Evolutionary conservation across 2,888 invertebrate species (phyloP).

Genomic region (Rhorus exstirpatorius): DNA sequence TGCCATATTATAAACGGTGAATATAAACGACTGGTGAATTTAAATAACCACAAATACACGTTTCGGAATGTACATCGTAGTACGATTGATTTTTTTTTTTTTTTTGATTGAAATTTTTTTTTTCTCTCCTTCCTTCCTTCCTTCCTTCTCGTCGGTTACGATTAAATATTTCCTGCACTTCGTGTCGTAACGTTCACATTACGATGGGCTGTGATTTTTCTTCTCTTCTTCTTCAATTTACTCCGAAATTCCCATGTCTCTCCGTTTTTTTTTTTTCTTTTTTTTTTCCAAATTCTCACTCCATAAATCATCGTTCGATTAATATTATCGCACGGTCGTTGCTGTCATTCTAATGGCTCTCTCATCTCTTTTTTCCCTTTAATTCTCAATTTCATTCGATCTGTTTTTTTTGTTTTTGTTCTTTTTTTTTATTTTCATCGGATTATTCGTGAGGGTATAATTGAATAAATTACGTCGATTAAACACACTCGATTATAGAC

Average conservation of each 20-base stretch:
- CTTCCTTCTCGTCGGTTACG: constrained; percentile 34
- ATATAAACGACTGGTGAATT: constrained; percentile 70
- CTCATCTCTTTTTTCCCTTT: background rate
- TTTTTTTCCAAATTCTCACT: constrained; percentile 9
- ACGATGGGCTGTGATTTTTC: constrained; percentile 9
- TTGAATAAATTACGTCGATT: constrained; percentile 62
- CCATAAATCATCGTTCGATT: constrained; percentile 39
- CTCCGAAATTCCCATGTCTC: background rate
- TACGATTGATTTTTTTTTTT: constrained; percentile 19
- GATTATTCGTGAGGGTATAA: constrained; percentile 46
- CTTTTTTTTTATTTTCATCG: background rate
- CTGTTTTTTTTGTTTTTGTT: constrained; percentile 5
- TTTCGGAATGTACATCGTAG: constrained; percentile 49
- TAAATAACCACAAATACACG: constrained; percentile 65
- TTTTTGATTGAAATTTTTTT: too few species aligned
- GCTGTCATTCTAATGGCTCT: constrained; percentile 16
- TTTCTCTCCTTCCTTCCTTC: background rate
- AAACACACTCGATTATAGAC: constrained; percentile 72
- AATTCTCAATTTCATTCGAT: background rate
- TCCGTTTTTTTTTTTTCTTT: constrained; percentile 18
- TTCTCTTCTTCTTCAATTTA: background rate
- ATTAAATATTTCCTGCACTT: constrained; percentile 41
- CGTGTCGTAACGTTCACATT: constrained; percentile 22
- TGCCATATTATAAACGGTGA: constrained; percentile 71
- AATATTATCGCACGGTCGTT: constrained; percentile 17